phyloP scores from a whole-genome alignment of 2,113 vertebrate genomes.

The Nerophis ophidion region DNA sequence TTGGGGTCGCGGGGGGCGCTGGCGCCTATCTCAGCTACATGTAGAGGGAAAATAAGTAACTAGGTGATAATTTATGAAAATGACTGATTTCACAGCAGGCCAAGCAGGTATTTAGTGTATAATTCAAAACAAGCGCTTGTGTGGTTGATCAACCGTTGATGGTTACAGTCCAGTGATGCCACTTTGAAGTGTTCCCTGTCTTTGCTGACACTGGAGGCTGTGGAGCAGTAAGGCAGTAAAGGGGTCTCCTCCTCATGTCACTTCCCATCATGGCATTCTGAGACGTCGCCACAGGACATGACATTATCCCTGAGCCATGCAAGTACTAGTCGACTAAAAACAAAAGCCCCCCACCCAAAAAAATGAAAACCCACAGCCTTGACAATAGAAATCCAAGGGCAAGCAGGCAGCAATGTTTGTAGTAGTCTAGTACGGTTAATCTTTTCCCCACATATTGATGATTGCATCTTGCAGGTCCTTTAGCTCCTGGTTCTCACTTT shows the following conservation, averaged over 20 bases:
- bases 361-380: constrained; percentile 14
- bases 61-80: constrained; percentile 25
- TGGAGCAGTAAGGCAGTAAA: constrained; percentile 42
- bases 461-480: constrained; percentile 72
- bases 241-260: constrained; percentile 49
- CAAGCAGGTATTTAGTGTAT: constrained; percentile 9
- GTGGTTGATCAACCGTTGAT: too few relatives aligned
- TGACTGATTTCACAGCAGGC: constrained; percentile 18
- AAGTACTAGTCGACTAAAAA: constrained; percentile 34
- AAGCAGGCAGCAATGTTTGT: constrained; percentile 24
- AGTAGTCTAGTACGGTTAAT: not conserved
- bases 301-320: constrained; percentile 55
- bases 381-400: constrained; percentile 34
- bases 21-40: too few relatives aligned
- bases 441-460: constrained; percentile 1
- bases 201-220: constrained; percentile 4
- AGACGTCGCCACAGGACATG: constrained; percentile 49
- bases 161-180: not conserved
- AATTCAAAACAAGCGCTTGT: not conserved
- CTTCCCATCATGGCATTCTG: constrained; percentile 51
- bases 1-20: too few relatives aligned
- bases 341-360: constrained; percentile 16
- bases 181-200: not conserved
- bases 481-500: constrained; percentile 89
- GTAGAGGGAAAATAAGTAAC: constrained; percentile 28